phyloP scores from a whole-genome alignment of 2,888 invertebrate genomes.

The Nemoura dubitans region DNA sequence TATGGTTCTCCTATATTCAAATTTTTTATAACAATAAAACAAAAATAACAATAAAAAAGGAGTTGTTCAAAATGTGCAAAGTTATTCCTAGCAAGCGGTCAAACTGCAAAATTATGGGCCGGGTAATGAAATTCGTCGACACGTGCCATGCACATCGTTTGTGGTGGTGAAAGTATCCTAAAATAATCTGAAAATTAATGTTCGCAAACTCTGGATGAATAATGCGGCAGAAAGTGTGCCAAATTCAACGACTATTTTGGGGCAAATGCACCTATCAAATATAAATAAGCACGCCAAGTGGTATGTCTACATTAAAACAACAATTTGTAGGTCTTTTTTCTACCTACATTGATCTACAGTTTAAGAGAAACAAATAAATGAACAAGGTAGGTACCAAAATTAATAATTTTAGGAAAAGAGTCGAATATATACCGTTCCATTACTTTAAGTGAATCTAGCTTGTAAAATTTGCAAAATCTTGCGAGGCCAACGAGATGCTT shows the following conservation, averaged over 20 bases:
- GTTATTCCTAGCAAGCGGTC: neutral
- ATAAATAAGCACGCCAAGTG: neutral
- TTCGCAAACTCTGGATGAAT: neutral
- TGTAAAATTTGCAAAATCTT: too few species aligned
- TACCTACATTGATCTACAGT: too few species aligned
- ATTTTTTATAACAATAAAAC: too few species aligned
- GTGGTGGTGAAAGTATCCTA: neutral
- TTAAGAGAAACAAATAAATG: too few species aligned
- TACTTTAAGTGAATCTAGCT: too few species aligned
- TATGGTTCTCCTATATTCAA: too few species aligned
- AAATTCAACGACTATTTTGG: neutral
- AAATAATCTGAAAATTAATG: neutral
- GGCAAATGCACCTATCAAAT: neutral
- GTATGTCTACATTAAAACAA: neutral
- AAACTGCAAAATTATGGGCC: neutral
- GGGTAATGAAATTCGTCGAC: neutral
- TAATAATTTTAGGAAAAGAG: too few species aligned
- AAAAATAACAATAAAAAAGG: neutral
- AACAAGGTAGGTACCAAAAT: too few species aligned
- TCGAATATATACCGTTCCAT: too few species aligned
- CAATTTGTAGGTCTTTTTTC: neutral
- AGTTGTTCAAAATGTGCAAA: neutral
- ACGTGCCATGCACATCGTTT: neutral
- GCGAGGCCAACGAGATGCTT: too few species aligned
- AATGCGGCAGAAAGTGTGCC: conserved; percentile 1